Base-by-base conservation (phyloP, 2,113 vertebrate genomes). In the Mormyrus lacerda region DNA sequence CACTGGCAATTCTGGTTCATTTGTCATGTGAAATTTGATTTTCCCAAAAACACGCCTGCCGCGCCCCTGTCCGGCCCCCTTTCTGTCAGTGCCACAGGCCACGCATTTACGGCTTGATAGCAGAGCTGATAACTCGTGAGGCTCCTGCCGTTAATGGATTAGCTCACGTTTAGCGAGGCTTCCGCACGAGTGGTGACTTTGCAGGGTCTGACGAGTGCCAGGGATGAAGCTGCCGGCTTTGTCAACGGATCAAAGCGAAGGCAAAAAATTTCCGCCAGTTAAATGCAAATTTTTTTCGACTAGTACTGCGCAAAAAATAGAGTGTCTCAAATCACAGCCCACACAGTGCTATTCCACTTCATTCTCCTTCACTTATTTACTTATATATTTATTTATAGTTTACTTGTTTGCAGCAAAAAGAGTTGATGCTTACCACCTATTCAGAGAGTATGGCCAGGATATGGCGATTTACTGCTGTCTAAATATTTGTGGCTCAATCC, bases 21-120 rank as follows among this genome's bases (percentile, higher is more conserved):
- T 93, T 94, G 91, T 93, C 53, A 91, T 88, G 87, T 90, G 86
- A 92, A 86, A 85, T 93, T 90, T 93, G 92, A 92, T 92, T 93
- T 93, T 89, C 92, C 86, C 79, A 73, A 88, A 88, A 88, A 76
- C 50, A 84, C 61, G 91, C 90, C 91, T 91, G 91, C 88, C 88
- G 89, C 88, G 85, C 85, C 3, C 39, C 83, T n/a, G 0, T 82
- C 87, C 91, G 93, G 92, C 24, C 89, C 87, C 15, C 0, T 85
- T 91, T 90, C 90, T 15, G 48, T 93, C 93, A 91, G 91, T 24
- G 58, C 90, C 17, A 82, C 88, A 11, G 83, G 89, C 91, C 39
- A 0, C 0, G 0, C 24, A 83, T 90, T 90, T 93, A 91, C 83
- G 44, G 89, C 79, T 44, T 35, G 51, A 91, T 92, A 7, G 47